Percentiles rank a stretch among this genome's conserved stretches.
phyloP scores from a whole-genome alignment of 2,797 vertebrate species.

The Danio choprae region DNA sequence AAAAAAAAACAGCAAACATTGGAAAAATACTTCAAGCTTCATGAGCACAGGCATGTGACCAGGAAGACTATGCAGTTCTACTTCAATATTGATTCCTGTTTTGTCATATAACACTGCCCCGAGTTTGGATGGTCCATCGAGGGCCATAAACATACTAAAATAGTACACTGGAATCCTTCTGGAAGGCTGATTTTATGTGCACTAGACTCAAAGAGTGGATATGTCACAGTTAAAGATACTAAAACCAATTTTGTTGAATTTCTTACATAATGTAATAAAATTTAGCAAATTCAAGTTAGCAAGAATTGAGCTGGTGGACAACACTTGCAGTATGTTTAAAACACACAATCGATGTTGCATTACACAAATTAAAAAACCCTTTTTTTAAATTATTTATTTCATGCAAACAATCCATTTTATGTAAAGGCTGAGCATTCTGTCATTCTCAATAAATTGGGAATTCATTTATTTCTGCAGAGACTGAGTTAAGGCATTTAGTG shows the following conservation, averaged over 20 bases:
- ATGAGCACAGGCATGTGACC: slow-evolving; percentile 16
- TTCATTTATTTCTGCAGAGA: too few relatives aligned
- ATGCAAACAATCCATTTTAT: too few relatives aligned
- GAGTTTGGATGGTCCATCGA: not conserved
- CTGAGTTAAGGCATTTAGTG: too few relatives aligned
- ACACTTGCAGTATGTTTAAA: not conserved
- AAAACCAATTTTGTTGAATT: slow-evolving; percentile 3
- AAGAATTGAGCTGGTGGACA: not conserved
- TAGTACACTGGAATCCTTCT: not conserved
- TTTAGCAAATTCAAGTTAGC: not conserved
- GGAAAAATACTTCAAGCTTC: slow-evolving; percentile 33
- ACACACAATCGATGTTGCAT: not conserved
- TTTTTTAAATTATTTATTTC: too few relatives aligned
- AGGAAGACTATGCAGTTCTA: slow-evolving; percentile 2
- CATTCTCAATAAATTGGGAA: too few relatives aligned
- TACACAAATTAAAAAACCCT: not conserved
- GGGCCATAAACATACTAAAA: not conserved
- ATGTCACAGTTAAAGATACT: not conserved
- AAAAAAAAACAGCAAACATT: slow-evolving; percentile 22
- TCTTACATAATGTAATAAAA: not conserved
- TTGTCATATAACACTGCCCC: not conserved
- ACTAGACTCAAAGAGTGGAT: not conserved
- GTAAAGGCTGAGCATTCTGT: too few relatives aligned
- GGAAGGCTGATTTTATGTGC: not conserved
- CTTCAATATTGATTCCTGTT: slow-evolving; percentile 11